Evolutionary conservation across 2,113 vertebrate species (phyloP).

Genomic region (Apodemus speciosus): DNA sequence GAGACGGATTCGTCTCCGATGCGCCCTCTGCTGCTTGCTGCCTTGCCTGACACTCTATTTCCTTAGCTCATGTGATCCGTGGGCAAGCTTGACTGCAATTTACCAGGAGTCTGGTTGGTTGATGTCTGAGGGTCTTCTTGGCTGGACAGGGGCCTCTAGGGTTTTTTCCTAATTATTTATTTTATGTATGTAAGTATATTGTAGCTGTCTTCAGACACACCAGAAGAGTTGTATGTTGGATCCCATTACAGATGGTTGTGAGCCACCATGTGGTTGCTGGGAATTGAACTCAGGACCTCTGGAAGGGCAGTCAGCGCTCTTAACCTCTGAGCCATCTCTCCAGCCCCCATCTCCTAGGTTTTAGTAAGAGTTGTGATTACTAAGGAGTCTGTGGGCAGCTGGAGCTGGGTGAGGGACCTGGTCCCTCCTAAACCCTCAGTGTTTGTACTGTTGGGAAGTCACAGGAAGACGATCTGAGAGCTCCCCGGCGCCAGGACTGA

Average conservation of each 20-base stretch:
- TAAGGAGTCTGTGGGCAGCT: not conserved
- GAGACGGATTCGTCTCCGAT: too few species aligned
- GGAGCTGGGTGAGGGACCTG: too few species aligned
- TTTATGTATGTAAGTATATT: too few species aligned
- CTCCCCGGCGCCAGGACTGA: not conserved
- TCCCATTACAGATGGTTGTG: too few species aligned
- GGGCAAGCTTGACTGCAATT: too few species aligned
- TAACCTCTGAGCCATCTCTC: too few species aligned
- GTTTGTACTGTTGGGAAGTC: not conserved
- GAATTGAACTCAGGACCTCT: too few species aligned
- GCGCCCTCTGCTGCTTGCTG: accelerated
- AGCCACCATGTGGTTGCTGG: too few species aligned
- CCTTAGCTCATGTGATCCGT: accelerated
- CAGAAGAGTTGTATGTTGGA: too few species aligned
- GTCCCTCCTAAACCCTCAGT: not conserved
- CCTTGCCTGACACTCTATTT: not conserved
- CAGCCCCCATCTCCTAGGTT: not conserved
- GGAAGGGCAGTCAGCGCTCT: too few species aligned
- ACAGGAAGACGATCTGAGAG: not conserved
- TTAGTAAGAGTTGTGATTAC: not conserved
- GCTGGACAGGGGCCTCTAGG: not conserved
- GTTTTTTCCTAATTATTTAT: not conserved
- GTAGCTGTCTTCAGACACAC: too few species aligned
- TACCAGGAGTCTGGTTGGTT: not conserved
- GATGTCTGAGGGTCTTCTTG: not conserved